These are phyloP conservation scores for Papilio protenor DNA, from an alignment of 2,888 invertebrate genomes.

Conservation along the genomic window DNA sequence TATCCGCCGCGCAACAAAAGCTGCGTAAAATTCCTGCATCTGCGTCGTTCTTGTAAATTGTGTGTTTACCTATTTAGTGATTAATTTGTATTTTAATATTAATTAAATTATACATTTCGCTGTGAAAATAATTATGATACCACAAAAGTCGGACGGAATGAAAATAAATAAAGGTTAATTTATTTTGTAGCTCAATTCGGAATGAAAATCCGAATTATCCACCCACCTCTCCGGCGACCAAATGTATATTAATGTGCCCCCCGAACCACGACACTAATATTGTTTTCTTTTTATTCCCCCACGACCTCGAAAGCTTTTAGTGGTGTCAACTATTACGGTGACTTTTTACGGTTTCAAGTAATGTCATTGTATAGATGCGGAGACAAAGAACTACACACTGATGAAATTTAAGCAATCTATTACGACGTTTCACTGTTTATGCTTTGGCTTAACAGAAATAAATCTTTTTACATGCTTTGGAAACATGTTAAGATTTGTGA, in stretches of 20 bases:
- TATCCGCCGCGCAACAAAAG: constrained; percentile 51
- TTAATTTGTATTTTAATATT: neutral
- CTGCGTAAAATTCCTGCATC: constrained; percentile 31
- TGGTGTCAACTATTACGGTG: constrained; percentile 74
- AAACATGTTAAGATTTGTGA: neutral
- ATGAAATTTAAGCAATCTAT: constrained; percentile 30
- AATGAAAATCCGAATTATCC: constrained; percentile 68
- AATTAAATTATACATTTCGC: neutral
- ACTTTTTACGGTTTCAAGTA: constrained; percentile 70
- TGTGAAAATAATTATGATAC: neutral
- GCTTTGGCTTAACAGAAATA: neutral
- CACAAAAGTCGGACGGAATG: constrained; percentile 35
- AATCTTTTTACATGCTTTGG: neutral
- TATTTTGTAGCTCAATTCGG: constrained; percentile 75
- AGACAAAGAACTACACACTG: constrained; percentile 39
- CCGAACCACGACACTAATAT: constrained; percentile 75
- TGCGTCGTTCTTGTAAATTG: constrained; percentile 3
- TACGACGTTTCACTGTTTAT: constrained; percentile 23
- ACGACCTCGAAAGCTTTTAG: constrained; percentile 74
- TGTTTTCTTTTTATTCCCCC: constrained; percentile 75
- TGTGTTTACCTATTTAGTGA: neutral
- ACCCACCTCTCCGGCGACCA: constrained; percentile 58
- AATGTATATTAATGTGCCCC: constrained; percentile 81
- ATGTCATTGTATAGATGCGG: constrained; percentile 59
- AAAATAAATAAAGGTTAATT: constrained; percentile 64